These are phyloP conservation scores for Oreochromis grahami DNA, from an alignment of 2,797 vertebrate species.

Conservation along the genomic window DNA sequence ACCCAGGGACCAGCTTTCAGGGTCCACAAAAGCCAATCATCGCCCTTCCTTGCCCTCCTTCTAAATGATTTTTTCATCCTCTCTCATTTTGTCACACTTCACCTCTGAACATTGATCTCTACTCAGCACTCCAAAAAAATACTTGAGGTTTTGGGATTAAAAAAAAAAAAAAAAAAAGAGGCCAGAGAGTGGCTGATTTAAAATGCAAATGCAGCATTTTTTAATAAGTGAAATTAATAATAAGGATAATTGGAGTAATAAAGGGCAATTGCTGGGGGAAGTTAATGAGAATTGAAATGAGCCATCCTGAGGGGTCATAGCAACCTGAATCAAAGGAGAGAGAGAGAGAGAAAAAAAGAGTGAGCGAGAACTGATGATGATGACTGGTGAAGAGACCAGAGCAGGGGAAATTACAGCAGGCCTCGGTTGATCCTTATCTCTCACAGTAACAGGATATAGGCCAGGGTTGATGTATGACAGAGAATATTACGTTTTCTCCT, in stretches of 20 bases:
- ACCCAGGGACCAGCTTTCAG: neutral
- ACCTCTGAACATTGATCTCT: slow-evolving; percentile 35
- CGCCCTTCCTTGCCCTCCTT: neutral
- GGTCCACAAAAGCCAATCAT: slow-evolving; percentile 3
- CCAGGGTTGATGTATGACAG: slow-evolving; percentile 65
- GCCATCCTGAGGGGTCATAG: slow-evolving; percentile 64
- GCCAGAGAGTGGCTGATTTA: slow-evolving; percentile 40
- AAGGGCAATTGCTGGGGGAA: slow-evolving; percentile 57
- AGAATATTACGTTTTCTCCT: slow-evolving; percentile 49
- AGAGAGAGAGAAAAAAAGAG: neutral
- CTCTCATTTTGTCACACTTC: slow-evolving; percentile 44
- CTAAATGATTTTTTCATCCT: slow-evolving; percentile 22
- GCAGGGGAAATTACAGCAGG: slow-evolving; percentile 67
- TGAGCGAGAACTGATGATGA: slow-evolving; percentile 9
- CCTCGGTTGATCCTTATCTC: slow-evolving; percentile 63
- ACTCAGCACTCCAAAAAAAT: slow-evolving; percentile 6
- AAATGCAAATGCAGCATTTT: slow-evolving; percentile 69
- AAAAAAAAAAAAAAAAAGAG: neutral
- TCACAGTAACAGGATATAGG: slow-evolving; percentile 66
- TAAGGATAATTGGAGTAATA: slow-evolving; percentile 70
- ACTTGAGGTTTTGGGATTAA: slow-evolving; percentile 10
- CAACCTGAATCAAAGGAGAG: slow-evolving; percentile 44
- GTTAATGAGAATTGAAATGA: slow-evolving; percentile 66
- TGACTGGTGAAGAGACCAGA: slow-evolving; percentile 42
- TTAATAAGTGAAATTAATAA: slow-evolving; percentile 73